These are phyloP conservation scores for Amphipyra tragopoginis DNA, from an alignment of 2,888 invertebrate genomes.

Conservation along the genomic window DNA sequence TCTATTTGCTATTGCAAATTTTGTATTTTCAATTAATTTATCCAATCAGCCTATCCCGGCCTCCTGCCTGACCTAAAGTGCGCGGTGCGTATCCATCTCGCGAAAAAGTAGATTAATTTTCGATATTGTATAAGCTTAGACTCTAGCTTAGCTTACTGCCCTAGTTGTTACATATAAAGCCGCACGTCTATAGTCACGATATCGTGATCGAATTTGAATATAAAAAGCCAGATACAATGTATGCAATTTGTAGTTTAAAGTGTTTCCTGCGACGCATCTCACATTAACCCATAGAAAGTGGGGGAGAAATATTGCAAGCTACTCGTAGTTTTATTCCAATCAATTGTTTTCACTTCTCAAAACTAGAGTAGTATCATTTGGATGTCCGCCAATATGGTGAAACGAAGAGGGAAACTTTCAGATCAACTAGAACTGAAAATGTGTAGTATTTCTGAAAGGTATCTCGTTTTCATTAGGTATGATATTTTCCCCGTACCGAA, in stretches of 20 bases:
- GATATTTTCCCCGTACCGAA: conserved; percentile 4
- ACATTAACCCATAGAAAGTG: background rate
- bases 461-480: conserved; percentile 4
- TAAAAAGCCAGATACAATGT: background rate
- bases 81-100: too few species aligned
- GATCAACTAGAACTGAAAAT: conserved; percentile 7
- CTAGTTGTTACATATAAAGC: too few species aligned
- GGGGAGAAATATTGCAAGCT: background rate
- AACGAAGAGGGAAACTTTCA: background rate
- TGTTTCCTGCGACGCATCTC: background rate
- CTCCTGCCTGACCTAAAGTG: too few species aligned
- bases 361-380: conserved; percentile 7
- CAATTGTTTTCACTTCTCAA: conserved; percentile 1
- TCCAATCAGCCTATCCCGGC: too few species aligned
- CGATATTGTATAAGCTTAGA: too few species aligned
- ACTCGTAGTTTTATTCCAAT: background rate
- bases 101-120: too few species aligned
- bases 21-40: background rate
- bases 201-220: too few species aligned
- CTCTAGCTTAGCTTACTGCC: too few species aligned
- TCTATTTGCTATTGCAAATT: conserved; percentile 17
- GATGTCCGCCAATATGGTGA: conserved; percentile 6
- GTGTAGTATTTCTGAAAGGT: conserved; percentile 8
- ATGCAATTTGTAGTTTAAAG: background rate
- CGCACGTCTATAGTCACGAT: too few species aligned